phyloP scores from a whole-genome alignment of 2,888 invertebrate species.

The Aleiodes leptofemur region DNA sequence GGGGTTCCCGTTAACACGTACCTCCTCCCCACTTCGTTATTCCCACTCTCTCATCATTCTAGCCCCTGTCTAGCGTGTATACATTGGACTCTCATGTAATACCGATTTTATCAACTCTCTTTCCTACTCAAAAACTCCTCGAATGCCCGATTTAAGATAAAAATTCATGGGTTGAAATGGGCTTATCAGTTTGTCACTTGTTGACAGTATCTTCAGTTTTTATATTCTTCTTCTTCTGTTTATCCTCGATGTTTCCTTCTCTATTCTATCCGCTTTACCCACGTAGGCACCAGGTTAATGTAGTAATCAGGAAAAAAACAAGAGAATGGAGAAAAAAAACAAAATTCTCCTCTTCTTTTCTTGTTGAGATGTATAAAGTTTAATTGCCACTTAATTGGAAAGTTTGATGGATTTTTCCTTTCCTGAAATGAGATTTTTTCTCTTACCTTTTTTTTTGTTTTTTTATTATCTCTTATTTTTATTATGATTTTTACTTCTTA shows the following conservation, averaged over 20 bases:
- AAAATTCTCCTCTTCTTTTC: not conserved
- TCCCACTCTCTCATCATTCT: not conserved
- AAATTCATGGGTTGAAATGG: constrained; percentile 11
- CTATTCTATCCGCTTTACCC: not conserved
- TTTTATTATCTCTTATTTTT: not conserved
- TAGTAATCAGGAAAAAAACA: constrained; percentile 11
- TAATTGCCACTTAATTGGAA: constrained; percentile 34
- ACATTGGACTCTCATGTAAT: constrained; percentile 15
- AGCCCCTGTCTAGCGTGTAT: constrained; percentile 3
- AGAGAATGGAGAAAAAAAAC: constrained; percentile 3
- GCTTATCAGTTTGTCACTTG: constrained; percentile 23
- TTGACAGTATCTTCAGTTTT: constrained; percentile 11
- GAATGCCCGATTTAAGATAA: constrained; percentile 13
- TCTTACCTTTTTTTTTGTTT: not conserved
- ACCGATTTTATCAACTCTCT: constrained; percentile 37
- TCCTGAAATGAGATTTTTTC: constrained; percentile 16
- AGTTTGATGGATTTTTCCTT: constrained; percentile 33
- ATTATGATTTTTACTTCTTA: constrained; percentile 9
- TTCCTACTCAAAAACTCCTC: not conserved
- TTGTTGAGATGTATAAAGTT: constrained; percentile 21
- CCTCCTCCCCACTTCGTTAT: not conserved
- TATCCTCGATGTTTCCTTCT: not conserved
- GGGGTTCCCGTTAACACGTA: constrained; percentile 17
- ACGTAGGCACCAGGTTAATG: not conserved
- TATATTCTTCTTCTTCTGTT: not conserved